Evolutionary conservation across 2,888 invertebrate genomes (phyloP).

Genomic region (Sesia bembeciformis): DNA sequence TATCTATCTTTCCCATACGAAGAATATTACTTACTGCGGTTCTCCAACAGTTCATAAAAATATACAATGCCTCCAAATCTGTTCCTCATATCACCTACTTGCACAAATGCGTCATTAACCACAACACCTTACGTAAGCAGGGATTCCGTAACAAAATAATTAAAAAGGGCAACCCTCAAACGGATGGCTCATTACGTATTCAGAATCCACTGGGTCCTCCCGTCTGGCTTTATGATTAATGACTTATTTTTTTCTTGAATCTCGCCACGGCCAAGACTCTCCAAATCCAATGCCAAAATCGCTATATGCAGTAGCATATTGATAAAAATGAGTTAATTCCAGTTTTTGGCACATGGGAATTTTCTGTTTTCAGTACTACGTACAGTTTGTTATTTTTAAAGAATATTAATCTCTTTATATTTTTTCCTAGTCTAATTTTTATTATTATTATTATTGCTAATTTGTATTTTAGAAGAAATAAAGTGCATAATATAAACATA

Average conservation of each 20-base stretch:
- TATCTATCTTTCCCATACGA: too few relatives aligned
- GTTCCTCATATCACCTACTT: neutral
- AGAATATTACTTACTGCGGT: too few relatives aligned
- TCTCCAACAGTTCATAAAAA: neutral
- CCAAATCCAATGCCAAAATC: constrained; percentile 39
- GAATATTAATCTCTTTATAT: neutral
- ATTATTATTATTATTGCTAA: neutral
- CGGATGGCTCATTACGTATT: constrained; percentile 57
- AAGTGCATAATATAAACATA: too few relatives aligned
- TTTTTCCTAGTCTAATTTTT: neutral
- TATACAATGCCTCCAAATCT: neutral
- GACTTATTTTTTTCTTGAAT: constrained; percentile 42
- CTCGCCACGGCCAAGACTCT: constrained; percentile 37
- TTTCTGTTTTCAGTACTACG: too few relatives aligned
- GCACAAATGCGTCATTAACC: neutral
- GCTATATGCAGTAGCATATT: constrained; percentile 57
- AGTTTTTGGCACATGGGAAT: constrained; percentile 19
- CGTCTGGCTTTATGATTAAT: constrained; percentile 63
- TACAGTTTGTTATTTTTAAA: neutral
- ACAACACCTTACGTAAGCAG: neutral
- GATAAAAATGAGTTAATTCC: constrained; percentile 40
- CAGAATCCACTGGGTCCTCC: constrained; percentile 38
- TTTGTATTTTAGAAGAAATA: too few relatives aligned
- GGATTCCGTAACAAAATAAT: neutral
- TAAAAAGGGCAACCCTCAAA: constrained; percentile 48